Conservation (phyloP, 2,797 vertebrate species). For the Catamblyrhynchus diadema region DNA sequence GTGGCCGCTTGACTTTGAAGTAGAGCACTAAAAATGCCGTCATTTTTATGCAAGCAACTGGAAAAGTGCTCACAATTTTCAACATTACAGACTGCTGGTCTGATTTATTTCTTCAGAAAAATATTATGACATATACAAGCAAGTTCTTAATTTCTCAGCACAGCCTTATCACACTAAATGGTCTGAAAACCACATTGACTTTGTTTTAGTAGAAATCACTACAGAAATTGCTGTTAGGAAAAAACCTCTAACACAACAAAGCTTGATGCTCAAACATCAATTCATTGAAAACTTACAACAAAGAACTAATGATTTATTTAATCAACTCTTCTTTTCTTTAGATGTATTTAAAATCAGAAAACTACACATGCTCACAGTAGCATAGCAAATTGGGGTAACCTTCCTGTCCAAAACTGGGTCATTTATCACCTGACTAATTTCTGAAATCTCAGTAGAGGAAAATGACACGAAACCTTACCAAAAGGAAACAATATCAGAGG, state of each 20-base stretch:
- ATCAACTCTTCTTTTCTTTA: not conserved
- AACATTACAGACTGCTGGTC: not conserved
- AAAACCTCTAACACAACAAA: not conserved
- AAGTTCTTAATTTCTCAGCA: not conserved
- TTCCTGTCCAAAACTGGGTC: conserved; percentile 1
- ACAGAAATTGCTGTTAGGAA: not conserved
- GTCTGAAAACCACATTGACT: not conserved
- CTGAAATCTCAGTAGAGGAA: not conserved
- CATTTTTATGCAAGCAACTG: not conserved
- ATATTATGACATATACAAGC: not conserved
- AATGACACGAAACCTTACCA: not conserved
- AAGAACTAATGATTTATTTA: not conserved
- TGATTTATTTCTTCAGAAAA: not conserved
- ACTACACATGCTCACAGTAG: not conserved
- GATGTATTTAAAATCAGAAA: not conserved
- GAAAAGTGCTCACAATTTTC: not conserved
- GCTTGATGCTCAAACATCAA: not conserved
- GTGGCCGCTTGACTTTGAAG: not conserved
- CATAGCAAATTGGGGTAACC: not conserved
- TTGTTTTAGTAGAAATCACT: not conserved
- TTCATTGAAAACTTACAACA: not conserved
- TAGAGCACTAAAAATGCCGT: not conserved
- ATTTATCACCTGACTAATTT: not conserved
- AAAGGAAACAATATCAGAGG: not conserved
- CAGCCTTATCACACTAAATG: not conserved